phyloP scores from a whole-genome alignment of 1,140 invertebrate genomes.

The Drosophila tropicalis region DNA sequence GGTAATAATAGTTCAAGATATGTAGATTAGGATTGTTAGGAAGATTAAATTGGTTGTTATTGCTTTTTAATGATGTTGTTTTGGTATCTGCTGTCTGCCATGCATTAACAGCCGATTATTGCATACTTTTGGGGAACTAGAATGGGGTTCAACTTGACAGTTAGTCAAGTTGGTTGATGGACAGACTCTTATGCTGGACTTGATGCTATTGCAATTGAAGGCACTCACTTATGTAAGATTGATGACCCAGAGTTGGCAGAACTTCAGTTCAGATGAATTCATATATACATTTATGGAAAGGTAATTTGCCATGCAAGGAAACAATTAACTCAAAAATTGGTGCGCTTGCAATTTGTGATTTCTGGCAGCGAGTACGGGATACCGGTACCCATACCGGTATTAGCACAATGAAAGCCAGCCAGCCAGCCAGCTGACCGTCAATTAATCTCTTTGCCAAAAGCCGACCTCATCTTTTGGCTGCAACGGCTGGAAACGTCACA shows the following conservation, averaged over 20 bases:
- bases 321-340: constrained; percentile 67
- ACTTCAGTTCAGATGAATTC: constrained; percentile 39
- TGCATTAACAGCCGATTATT: too few relatives aligned
- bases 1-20: too few relatives aligned
- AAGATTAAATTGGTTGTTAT: too few relatives aligned
- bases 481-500: constrained; percentile 57
- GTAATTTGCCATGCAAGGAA: constrained; percentile 57
- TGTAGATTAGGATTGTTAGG: too few relatives aligned
- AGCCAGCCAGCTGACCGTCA: constrained; percentile 46
- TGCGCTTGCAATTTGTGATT: constrained; percentile 58
- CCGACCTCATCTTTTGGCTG: constrained; percentile 48
- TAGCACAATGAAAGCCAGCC: constrained; percentile 19
- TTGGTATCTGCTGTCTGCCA: too few relatives aligned
- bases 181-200: background rate
- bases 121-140: too few relatives aligned
- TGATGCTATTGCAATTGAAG: constrained; percentile 29
- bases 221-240: constrained; percentile 45
- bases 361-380: constrained; percentile 2
- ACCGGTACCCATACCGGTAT: constrained; percentile 17
- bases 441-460: constrained; percentile 76
- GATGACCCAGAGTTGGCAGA: constrained; percentile 31
- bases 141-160: too few relatives aligned
- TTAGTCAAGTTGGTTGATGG: too few relatives aligned
- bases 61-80: too few relatives aligned
- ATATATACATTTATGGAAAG: constrained; percentile 23